Base-by-base conservation (phyloP, 2,113 vertebrate genomes). In the Chaetops frenatus region DNA sequence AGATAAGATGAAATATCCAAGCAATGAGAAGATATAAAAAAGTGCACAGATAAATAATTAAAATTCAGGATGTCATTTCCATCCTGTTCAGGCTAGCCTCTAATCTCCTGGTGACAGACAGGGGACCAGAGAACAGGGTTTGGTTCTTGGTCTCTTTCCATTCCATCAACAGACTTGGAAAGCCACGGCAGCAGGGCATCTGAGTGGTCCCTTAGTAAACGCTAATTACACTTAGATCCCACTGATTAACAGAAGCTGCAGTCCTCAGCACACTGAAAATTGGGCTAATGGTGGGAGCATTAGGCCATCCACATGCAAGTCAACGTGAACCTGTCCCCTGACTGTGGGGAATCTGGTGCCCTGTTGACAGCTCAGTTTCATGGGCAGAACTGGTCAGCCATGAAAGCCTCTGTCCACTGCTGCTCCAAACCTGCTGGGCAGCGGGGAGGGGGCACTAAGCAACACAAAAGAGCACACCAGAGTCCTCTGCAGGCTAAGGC, bases 1-100 rank as follows among this genome's bases (percentile, higher is more conserved):
- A 96, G 96, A 94, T 94, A 96, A 98, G 92, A 97, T 83, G 95
- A 97, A 97, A 96, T 97, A 97, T 90, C 93, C 95, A 88, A 96
- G 97, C 93, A 95, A 90, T 81, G 50, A 93, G 70, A 94, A 95
- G 96, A 95, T 90, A 95, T 81, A 92, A 93, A 88, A 62, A 85
- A 96, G 88, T 86, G 76, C 74, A 88, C 67, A 95, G 45, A 96
- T 96, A 97, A 97, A 97, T 97, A 98, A 97, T 97, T 96, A 97
- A 97, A 96, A 97, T 95, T 95, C 95, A 86, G 87, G 86, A 95
- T 90, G 76, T 90, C 79, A 13, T 91, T 96, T 95, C 91, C 54
- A 90, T 88, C 86, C 72, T 81, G 73, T 53, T 88, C 66, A 64
- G 90, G 69, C 88, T 85, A 95, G 73, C 82, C 93, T 95, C 85